phyloP scores from a whole-genome alignment of 2,113 vertebrate genomes.

The Megaceryle torquata region DNA sequence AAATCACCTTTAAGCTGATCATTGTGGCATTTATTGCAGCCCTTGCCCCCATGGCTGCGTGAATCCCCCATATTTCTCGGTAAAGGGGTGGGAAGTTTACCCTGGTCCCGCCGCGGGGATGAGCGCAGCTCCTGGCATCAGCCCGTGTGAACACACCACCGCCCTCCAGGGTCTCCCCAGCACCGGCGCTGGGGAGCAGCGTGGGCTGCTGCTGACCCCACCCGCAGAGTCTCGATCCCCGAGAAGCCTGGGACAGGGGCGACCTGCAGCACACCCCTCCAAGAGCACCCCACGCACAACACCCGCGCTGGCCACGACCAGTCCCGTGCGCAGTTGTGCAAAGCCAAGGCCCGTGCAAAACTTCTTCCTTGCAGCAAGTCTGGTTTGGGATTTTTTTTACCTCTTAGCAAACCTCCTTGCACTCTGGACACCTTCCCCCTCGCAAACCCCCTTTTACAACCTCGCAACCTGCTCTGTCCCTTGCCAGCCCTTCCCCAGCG shows the following conservation, averaged over 20 bases:
- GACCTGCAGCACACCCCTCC: neutral
- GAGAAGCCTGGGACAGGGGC: accelerated
- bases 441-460: too few species aligned
- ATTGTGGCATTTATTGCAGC: neutral
- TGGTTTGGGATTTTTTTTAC: neutral
- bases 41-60: neutral
- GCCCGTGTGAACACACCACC: accelerated
- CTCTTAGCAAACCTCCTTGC: too few species aligned
- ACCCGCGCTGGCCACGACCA: neutral
- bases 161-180: neutral
- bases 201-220: neutral
- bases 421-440: neutral
- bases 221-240: accelerated
- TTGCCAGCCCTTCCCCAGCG: neutral
- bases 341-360: neutral
- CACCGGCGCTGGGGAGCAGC: neutral
- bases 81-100: neutral
- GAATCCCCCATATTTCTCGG: neutral
- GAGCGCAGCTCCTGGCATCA: neutral
- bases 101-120: too few species aligned
- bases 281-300: neutral
- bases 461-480: neutral
- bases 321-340: neutral
- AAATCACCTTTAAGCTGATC: neutral
- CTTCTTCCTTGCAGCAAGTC: neutral